Base-by-base conservation (phyloP, 1,140 invertebrate genomes). In the Drosophila novamexicana region DNA sequence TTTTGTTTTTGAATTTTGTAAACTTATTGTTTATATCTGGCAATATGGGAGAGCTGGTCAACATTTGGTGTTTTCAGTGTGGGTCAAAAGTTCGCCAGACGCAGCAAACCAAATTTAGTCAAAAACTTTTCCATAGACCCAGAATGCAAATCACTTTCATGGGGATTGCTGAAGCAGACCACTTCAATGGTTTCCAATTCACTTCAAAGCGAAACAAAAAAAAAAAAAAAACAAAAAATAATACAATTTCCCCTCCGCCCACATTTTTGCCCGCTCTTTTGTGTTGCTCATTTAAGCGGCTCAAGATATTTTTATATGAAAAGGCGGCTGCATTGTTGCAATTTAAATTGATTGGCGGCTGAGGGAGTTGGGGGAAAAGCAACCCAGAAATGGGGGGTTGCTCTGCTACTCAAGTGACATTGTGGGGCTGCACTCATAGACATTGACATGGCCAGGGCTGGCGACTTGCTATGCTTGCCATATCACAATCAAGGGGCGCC, bases 101-200 rank as follows among this genome's bases (percentile, higher is more conserved):
- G 22, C 50, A 66, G 44, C 36, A 70, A 52, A 61, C 81, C 84
- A 83, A 83, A 84, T 84, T 84, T 84, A 84, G 81, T 84, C 56
- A 77, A 78, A 78, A 84, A 77, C 70, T 73, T 66, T 79, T 83
- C 72, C 72, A 79, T 58, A 54, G 40, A 47, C 16, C 67, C 64
- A 63, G 58, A 77, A 81, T 81, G 81, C 81, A 84, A 84, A 84
- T 84, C 73, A 53, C 63, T 56, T 57, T 62, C 54, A 36, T n/a
- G 1, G 14, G 4, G 22, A 14, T 18, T 44, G 12, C 42, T 1
- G n/a, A 63, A 39, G 63, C 64, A 80, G 74, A 85, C 81, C 81
- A 84, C 81, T 84, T 84, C 61, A 84, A 85, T 70, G 81, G 81
- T 77, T 84, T 84, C 81, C 77, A 54, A 65, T 74, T 50, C 68